Base-by-base conservation (phyloP, 2,113 vertebrate species). In the Chaetorhynchus papuensis region DNA sequence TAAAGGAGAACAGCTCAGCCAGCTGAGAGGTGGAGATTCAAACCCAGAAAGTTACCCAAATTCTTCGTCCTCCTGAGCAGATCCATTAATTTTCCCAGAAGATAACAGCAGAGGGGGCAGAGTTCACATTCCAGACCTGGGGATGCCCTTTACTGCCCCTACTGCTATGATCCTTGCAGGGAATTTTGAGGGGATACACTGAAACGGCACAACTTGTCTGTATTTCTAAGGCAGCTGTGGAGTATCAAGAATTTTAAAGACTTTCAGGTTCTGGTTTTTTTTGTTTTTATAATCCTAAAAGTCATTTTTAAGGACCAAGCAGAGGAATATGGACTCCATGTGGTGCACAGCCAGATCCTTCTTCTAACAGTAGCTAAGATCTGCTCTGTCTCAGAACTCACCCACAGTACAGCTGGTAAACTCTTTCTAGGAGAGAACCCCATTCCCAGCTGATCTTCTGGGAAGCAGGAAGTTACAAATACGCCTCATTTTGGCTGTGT, bases 381-480 rank as follows among this genome's bases (percentile, higher is more conserved):
- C 70, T 71, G 33, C 8, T 59, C 16, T 74, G 15, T 35, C 72
- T 64, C 27, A 33, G 71, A 86, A 23, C 47, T 37, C 50, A 65
- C n/a, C 28, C 12, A 21, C 24, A 45, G 65, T 1, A n/a, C 23
- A 47, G 1, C 45, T 2, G 19, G 6, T 0, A 72, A 70, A 19
- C 22, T 13, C 44, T 26, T 76, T 22, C 28, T 18, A 53, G 53
- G 33, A n/a, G 24, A 57, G 16, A 44, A 60, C 33, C 79, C 60
- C 24, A 24, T 7, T 50, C 39, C 78, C 54, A 76, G 45, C 6
- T 42, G 83, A 84, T 5, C 59, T 61, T 71, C 18, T 57, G 50
- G 37, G 76, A 92, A 57, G 57, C 33, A 31, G 0, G 6, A 77
- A 60, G 30, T 11, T n/a, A 33, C 50, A 56, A 47, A 37, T 2